Conservation (phyloP, 2,888 invertebrate species). For the Perithous albicinctus region DNA sequence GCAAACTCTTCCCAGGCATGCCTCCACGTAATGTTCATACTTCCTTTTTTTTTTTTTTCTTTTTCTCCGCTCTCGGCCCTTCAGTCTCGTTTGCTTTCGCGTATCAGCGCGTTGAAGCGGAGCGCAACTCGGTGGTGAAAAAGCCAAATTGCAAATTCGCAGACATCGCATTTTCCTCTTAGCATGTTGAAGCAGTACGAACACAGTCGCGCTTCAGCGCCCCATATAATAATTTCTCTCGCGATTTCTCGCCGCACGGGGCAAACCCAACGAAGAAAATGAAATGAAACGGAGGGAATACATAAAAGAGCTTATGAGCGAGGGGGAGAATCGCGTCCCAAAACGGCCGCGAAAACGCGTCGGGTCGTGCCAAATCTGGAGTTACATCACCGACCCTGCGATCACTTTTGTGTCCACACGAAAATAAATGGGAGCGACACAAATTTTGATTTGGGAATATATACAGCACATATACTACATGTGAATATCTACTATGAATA, state of each 20-base stretch:
- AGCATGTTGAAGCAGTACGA: too few relatives aligned
- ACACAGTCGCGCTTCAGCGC: constrained; percentile 5
- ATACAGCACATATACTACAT: not conserved
- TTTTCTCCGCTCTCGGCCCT: constrained; percentile 11
- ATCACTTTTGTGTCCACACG: not conserved
- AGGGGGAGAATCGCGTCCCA: not conserved
- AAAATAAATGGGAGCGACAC: not conserved
- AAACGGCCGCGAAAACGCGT: not conserved
- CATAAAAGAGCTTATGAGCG: constrained; percentile 36
- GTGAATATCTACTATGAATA: too few relatives aligned
- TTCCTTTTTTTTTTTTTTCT: not conserved
- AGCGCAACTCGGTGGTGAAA: not conserved
- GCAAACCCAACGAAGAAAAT: constrained; percentile 28
- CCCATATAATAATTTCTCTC: constrained; percentile 56
- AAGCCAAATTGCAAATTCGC: constrained; percentile 61
- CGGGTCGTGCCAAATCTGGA: constrained; percentile 27
- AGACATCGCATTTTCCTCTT: constrained; percentile 46
- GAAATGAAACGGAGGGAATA: constrained; percentile 49
- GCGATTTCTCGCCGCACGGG: not conserved
- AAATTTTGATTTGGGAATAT: constrained; percentile 17
- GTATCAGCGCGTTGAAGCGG: constrained; percentile 21
- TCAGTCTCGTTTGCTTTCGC: constrained; percentile 52
- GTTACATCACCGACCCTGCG: not conserved
- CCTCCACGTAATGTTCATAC: constrained; percentile 1
- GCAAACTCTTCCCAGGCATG: constrained; percentile 44